These are phyloP conservation scores for Drosophila setosimentum DNA, from an alignment of 2,888 invertebrate genomes.

Conservation along the genomic window DNA sequence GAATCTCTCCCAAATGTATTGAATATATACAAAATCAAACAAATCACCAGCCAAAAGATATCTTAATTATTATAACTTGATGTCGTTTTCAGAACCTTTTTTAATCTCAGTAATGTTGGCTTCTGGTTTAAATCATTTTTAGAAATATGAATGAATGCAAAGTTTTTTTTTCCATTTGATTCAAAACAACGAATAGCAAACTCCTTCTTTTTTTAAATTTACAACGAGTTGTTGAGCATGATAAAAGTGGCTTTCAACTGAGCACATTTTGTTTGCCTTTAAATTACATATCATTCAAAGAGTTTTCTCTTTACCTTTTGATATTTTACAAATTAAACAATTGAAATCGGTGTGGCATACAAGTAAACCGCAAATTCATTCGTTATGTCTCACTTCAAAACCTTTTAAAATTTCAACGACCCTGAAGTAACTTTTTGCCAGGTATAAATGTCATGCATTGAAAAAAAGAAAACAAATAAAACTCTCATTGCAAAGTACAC, in stretches of 20 bases:
- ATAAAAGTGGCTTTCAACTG: neutral
- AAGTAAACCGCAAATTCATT: slow-evolving; percentile 28
- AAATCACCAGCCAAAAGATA: neutral
- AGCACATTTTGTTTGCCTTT: neutral
- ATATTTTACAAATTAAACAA: slow-evolving; percentile 17
- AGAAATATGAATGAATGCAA: neutral
- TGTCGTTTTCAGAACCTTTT: neutral
- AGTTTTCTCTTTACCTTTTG: neutral
- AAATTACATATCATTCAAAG: neutral
- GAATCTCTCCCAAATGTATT: neutral
- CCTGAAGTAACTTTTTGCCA: slow-evolving; percentile 41
- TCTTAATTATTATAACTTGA: neutral
- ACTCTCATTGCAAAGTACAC: slow-evolving; percentile 45
- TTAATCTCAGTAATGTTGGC: neutral
- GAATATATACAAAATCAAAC: neutral
- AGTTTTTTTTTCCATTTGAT: neutral
- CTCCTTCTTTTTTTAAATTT: neutral
- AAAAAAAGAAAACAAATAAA: slow-evolving; percentile 12
- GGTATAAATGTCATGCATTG: slow-evolving; percentile 38
- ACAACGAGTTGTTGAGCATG: neutral
- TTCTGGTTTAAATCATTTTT: neutral
- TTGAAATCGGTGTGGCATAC: slow-evolving; percentile 20
- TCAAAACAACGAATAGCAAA: neutral
- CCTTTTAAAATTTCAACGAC: slow-evolving; percentile 46
- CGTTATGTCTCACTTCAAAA: slow-evolving; percentile 26